Base-by-base conservation (phyloP, 2,888 invertebrate genomes). In the Steromphala cineraria region DNA sequence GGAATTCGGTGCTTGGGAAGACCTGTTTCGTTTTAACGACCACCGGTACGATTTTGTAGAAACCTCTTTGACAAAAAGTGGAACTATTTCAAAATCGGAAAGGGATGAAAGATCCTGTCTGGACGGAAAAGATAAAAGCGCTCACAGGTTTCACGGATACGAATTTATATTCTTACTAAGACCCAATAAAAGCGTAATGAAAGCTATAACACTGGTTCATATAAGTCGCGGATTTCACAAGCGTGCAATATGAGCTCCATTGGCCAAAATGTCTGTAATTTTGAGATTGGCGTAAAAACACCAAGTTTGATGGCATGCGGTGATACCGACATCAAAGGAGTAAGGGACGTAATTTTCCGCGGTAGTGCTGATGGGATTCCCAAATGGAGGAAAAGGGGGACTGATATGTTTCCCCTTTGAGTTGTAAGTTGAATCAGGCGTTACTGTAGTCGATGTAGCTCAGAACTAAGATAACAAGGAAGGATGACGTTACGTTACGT, bases 301-400 rank as follows among this genome's bases (percentile, higher is more conserved):
- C 19, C 15, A 28, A n/a, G 75, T 21, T 19, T 36, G 53, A 53
- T 76, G 76, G 76, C 55, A 76, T 31, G n/a, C 76, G 55, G 53
- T 55, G 76, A 76, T 76, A 76, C 31, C 55, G 13, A 76, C 76
- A 55, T 76, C 76, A 76, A 76, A 76, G 76, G n/a, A 31, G 24
- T 31, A 36, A 55, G 31, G 55, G 76, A 76, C 55, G 76, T 55
- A 76, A 76, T 76, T 76, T 76, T 76, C 76, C 76, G 76, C 76
- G 76, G n/a, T 76, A 13, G n/a, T 76, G 76, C 24, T 76, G 76
- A 76, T 76, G 76, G 36, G 36, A 53, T 76, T 55, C 21, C 53
- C 76, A 36, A 19, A 71, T 36, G 71, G 62, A 71, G 71, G 36
- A 40, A 53, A 53, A 75, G 31, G 24, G 53, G 53, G 52, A 53